Percentiles rank a stretch among this genome's conserved stretches.
These are phyloP conservation scores for Eristalis intricaria DNA, from an alignment of 2,888 invertebrate genomes.

Conservation along the genomic window DNA sequence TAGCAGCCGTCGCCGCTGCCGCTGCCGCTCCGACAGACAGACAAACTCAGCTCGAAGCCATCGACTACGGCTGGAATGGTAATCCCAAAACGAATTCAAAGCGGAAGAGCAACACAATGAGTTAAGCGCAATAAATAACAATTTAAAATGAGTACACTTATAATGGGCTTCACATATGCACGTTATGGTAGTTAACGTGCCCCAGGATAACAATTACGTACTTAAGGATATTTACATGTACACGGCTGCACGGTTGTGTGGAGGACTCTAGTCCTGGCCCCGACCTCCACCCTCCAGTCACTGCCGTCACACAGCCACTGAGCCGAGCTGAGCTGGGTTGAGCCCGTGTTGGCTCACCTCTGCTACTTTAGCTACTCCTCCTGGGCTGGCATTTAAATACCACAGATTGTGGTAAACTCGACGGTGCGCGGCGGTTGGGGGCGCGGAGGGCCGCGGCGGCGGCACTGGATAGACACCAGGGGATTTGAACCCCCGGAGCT, in stretches of 20 bases:
- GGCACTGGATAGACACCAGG: conserved; percentile 59
- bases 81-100: conserved; percentile 70
- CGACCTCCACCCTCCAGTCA: conserved; percentile 12
- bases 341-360: conserved; percentile 19
- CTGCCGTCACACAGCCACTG: background rate
- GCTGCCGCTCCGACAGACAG: conserved; percentile 50
- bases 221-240: conserved; percentile 72
- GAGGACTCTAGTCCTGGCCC: conserved; percentile 31
- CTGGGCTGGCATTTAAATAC: conserved; percentile 64
- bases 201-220: conserved; percentile 72
- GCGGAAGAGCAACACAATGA: conserved; percentile 71
- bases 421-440: background rate
- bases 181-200: conserved; percentile 72
- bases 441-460: conserved; percentile 11
- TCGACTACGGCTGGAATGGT: background rate
- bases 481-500: conserved; percentile 58
- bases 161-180: conserved; percentile 72
- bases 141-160: conserved; percentile 72
- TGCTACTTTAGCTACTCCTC: background rate
- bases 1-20: background rate
- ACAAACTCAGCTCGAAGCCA: background rate
- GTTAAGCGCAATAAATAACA: conserved; percentile 72
- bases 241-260: conserved; percentile 18
- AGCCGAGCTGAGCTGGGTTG: too few species aligned
- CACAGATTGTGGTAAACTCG: conserved; percentile 61